These are phyloP conservation scores for Tenthredo distinguenda DNA, from an alignment of 2,888 invertebrate genomes.

Conservation along the genomic window DNA sequence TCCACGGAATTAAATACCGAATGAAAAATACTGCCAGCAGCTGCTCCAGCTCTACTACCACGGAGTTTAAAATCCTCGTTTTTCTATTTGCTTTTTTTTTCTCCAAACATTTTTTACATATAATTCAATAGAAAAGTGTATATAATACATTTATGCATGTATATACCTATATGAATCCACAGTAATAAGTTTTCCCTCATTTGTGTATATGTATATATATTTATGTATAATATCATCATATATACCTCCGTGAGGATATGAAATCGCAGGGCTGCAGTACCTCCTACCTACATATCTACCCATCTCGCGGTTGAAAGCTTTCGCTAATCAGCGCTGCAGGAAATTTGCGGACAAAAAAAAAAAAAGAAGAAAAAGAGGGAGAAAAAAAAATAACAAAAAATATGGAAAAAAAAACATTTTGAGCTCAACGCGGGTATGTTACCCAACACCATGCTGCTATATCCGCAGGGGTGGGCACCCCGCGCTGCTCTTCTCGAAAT, in stretches of 20 bases:
- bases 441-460: background rate
- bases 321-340: conserved; percentile 8
- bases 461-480: background rate
- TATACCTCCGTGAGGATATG: background rate
- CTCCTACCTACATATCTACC: background rate
- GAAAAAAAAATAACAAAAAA: background rate
- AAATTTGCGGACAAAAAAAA: background rate
- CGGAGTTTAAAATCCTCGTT: background rate
- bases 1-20: conserved; percentile 17
- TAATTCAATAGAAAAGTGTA: too few species aligned
- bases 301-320: conserved; percentile 26
- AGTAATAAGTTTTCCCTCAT: too few species aligned
- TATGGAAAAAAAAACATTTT: background rate
- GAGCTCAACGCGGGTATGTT: background rate
- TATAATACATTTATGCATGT: too few species aligned
- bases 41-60: too few species aligned
- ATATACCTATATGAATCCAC: too few species aligned
- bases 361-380: background rate
- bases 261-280: background rate
- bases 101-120: too few species aligned
- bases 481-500: background rate
- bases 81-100: background rate
- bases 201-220: too few species aligned
- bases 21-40: background rate
- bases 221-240: background rate